Evolutionary conservation across 2,113 vertebrate species (phyloP), one percentile per base, ranked within the genome.

Genomic region (Connochaetes taurinus): DNA sequence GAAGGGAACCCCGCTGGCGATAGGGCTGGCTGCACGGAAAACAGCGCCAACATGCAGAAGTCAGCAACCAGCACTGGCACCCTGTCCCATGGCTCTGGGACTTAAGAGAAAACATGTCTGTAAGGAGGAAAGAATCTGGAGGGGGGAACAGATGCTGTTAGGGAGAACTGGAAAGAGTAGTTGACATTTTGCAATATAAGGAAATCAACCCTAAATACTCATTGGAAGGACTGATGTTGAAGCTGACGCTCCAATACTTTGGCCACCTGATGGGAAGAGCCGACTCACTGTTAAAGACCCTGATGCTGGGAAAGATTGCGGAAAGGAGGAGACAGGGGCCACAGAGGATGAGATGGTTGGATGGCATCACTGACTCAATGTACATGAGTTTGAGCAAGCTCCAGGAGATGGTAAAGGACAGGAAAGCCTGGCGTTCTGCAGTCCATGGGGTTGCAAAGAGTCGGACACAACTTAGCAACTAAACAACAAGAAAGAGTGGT

Each of bases 11-110:
- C 53, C 0, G 50, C 40, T 25, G 6, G 53, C 62, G 98, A 98
- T 95, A 96, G 94, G 15, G 97, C 97, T n/a, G 98, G 98, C 60
- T 98, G 89, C 93, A 98, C 98, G 0, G 99, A 99, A 78, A 99
- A 95, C 89, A 98, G 98, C 2, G 96, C 98, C 0, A 98, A 98
- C 6, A 90, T 98, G 0, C 99, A 98, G 60, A 94, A 94, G 0
- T 15, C 6, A 53, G n/a, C 67, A 43, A 94, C 84, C 60, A 58
- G 86, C 92, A 43, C 3, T 1, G 0, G 31, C 0, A 0, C 78
- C 43, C n/a, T 16, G 13, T 47, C 47, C 53, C 60, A 8, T 43
- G 14, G 36, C 31, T n/a, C 60, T 55, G 50, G 43, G 64, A 86
- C 67, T 29, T 82, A 21, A 23, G n/a, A 27, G 84, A 95, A 81